phyloP scores from a whole-genome alignment of 1,140 invertebrate genomes.

The Cyrtorhinus lividipennis region DNA sequence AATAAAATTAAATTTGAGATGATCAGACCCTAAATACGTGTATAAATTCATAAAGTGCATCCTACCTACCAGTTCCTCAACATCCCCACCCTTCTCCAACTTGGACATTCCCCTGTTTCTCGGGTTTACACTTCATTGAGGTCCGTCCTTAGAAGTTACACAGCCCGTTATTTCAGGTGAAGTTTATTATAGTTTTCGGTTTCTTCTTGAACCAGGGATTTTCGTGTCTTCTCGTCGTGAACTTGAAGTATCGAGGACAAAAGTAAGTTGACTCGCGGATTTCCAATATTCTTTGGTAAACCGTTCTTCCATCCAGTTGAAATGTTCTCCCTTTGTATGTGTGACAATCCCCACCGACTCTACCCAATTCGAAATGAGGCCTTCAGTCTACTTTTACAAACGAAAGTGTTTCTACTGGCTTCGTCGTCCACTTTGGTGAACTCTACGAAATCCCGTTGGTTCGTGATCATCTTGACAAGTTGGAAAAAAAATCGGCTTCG shows the following conservation, averaged over 20 bases:
- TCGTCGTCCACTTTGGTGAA: neutral
- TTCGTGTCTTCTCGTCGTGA: neutral
- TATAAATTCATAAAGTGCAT: neutral
- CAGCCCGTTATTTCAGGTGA: neutral
- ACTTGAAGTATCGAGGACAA: neutral
- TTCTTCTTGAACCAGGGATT: neutral
- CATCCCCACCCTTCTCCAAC: neutral
- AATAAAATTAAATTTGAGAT: neutral
- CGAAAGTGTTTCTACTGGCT: neutral
- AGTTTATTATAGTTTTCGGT: neutral
- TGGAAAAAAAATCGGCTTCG: neutral
- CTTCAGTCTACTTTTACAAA: neutral
- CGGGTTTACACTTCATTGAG: slow-evolving; percentile 2
- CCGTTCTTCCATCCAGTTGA: neutral
- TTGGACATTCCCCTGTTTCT: neutral
- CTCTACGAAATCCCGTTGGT: neutral
- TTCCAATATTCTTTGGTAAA: neutral
- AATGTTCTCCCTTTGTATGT: neutral
- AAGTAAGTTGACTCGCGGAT: neutral
- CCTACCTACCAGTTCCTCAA: neutral
- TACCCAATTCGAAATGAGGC: neutral
- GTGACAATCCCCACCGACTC: slow-evolving; percentile 3
- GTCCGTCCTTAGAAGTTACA: slow-evolving; percentile 2
- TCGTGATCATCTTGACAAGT: no score
- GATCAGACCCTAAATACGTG: neutral